Evolutionary conservation across 2,888 invertebrate species (phyloP), one percentile per base, ranked within the genome.

Genomic region (Phaedon cochleariae): DNA sequence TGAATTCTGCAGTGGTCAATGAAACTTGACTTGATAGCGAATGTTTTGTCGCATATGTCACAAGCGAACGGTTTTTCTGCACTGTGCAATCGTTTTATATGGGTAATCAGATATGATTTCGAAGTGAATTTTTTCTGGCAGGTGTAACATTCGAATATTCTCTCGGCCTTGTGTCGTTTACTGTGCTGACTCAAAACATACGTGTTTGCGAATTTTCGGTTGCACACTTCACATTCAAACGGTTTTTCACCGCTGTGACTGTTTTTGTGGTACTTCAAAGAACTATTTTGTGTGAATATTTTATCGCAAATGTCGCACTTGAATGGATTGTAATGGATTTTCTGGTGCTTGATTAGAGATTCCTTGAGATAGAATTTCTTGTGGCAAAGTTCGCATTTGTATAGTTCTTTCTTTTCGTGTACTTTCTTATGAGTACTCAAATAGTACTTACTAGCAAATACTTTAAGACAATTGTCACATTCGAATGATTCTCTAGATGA

Each of bases 1-100:
- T 64, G 55, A n/a, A 29, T 49, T 12, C 45, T 41, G 17, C 46
- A 46, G 17, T 64, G 64, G 20, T 26, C 51, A n/a, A 41, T 41
- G 21, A 64, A 22, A 41, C 51, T 34, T n/a, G 12, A 49, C 6
- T 15, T 18, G 15, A 51, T 48, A 15, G 60, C 37, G 21, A 60
- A 64, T 0, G 59, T 15, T 12, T 60, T 60, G 10, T 18, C 20
- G 22, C 64, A 64, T 15, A 10, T 55, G 9, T 60, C 49, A 34
- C 64, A 64, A 1, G 26, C 49, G 34, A 41, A 60, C 7, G 34
- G 54, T 51, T 59, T 58, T 10, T 48, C 51, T 6, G 1, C 0
- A 10, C 15, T 61, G 17, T 61, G 61, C 18, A 34, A 34, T 34
- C 31, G 4, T 10, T 10, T 34, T 5, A 34, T 34, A 10, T 34